Evolutionary conservation across 2,888 invertebrate genomes (phyloP).

Genomic region (Drosophila suboccidentalis): DNA sequence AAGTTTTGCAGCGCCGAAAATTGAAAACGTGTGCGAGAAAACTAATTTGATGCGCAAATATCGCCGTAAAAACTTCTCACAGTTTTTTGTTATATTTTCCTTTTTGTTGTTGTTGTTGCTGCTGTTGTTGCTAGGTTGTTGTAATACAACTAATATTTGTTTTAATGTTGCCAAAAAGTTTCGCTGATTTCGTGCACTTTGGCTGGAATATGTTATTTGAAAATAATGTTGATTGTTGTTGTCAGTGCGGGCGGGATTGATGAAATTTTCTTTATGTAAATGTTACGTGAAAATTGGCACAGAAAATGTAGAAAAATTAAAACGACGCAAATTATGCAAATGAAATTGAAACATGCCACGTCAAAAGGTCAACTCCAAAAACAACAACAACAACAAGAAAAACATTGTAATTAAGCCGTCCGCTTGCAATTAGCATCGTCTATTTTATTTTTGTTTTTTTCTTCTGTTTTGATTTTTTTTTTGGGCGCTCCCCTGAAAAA

Average conservation of each 20-base stretch:
- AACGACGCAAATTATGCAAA: constrained; percentile 73
- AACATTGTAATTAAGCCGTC: constrained; percentile 71
- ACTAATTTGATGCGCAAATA: constrained; percentile 76
- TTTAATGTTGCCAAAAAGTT: constrained; percentile 44
- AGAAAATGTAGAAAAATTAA: constrained; percentile 64
- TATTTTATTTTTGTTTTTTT: constrained; percentile 46
- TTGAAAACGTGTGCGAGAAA: constrained; percentile 74
- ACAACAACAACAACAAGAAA: constrained; percentile 53
- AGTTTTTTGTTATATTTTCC: constrained; percentile 26
- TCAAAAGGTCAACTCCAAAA: constrained; percentile 64
- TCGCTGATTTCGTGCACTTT: constrained; percentile 30
- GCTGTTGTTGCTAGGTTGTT: constrained; percentile 15
- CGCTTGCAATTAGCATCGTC: constrained; percentile 70
- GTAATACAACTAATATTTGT: constrained; percentile 48
- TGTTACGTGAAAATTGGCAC: constrained; percentile 60
- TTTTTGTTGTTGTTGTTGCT: constrained; percentile 4
- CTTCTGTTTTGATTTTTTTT: constrained; percentile 8
- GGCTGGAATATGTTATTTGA: constrained; percentile 30
- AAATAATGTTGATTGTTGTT: constrained; percentile 44
- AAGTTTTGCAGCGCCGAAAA: constrained; percentile 58
- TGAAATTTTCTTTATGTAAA: constrained; percentile 66
- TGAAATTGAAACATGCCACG: constrained; percentile 46
- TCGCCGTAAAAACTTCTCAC: constrained; percentile 31
- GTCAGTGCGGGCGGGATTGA: constrained; percentile 19
- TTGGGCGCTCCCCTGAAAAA: constrained; percentile 13